These are phyloP conservation scores for Halocaridina rubra DNA, from an alignment of 2,888 invertebrate genomes.

Conservation along the genomic window DNA sequence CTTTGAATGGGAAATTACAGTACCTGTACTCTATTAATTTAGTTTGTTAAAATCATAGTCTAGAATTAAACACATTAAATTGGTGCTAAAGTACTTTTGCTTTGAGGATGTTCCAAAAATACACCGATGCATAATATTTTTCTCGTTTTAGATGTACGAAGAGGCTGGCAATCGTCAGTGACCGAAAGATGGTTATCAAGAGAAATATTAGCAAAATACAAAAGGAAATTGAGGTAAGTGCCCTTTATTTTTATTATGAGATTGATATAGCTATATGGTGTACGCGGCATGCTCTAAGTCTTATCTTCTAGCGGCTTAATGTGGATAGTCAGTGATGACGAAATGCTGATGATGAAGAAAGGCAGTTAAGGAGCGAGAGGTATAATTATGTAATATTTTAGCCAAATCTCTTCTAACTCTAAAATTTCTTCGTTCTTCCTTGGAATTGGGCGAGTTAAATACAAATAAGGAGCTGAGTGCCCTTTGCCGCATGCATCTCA, in stretches of 20 bases:
- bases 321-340: neutral
- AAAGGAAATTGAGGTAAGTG: constrained; percentile 72
- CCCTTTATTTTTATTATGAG: neutral
- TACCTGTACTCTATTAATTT: too few species aligned
- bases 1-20: too few species aligned
- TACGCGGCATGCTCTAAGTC: neutral
- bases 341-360: neutral
- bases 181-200: constrained; percentile 86
- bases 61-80: too few species aligned
- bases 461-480: too few species aligned
- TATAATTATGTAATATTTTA: neutral
- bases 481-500: too few species aligned
- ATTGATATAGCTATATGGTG: neutral
- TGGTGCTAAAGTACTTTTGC: too few species aligned
- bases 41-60: too few species aligned
- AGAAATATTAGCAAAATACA: constrained; percentile 78
- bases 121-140: neutral
- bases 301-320: neutral
- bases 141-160: constrained; percentile 81
- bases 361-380: neutral
- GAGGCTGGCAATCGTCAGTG: constrained; percentile 96
- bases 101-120: too few species aligned
- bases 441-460: too few species aligned
- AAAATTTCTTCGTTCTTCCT: too few species aligned
- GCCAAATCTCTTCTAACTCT: too few species aligned